Evolutionary conservation across 2,888 invertebrate species (phyloP), one percentile per base, ranked within the genome.

Genomic region (Axea sp.): DNA sequence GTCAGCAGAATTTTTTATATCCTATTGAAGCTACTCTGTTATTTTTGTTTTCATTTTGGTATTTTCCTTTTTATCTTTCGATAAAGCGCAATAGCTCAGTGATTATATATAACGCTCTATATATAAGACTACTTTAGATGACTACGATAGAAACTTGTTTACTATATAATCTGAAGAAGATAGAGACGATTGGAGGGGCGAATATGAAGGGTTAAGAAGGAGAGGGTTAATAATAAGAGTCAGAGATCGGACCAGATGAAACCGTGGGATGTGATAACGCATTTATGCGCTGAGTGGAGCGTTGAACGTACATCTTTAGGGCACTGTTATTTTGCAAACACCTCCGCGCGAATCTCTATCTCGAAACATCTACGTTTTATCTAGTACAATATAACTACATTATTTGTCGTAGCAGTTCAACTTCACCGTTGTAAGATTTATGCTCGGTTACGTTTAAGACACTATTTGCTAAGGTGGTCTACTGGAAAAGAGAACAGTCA

Each of bases 81-180:
- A 84, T 83, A 84, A 84, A 86, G 82, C 81, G 81, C 78, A 80
- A 82, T 84, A 83, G 82, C 80, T 84, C 83, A 82, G 80, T 83
- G 82, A 81, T 85, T 85, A 86, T 80, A 85, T 83, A 80, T 80
- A 85, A 84, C 81, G 81, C 80, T 81, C 85, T 86, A 86, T 82
- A 69, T 80, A 75, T 82, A 49, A 78, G 82, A 76, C 82, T 83
- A 84, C 83, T 77, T 81, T 81, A 83, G 85, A 85, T 80, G 75
- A 78, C 85, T 86, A 86, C 82, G 75, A 82, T 84, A 84, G 81
- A 84, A 81, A 84, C 79, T 83, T 80, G 79, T 83, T 81, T 81
- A 81, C 77, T 80, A 81, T 82, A 76, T 78, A 80, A 78, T 79
- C 49, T 69, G 77, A 41, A 33, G 67, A 65, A 74, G 73, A 55